Percentiles rank a stretch among this genome's conserved stretches.
Conservation (phyloP, 2,797 vertebrate species). For the Lacerta bilineata region DNA sequence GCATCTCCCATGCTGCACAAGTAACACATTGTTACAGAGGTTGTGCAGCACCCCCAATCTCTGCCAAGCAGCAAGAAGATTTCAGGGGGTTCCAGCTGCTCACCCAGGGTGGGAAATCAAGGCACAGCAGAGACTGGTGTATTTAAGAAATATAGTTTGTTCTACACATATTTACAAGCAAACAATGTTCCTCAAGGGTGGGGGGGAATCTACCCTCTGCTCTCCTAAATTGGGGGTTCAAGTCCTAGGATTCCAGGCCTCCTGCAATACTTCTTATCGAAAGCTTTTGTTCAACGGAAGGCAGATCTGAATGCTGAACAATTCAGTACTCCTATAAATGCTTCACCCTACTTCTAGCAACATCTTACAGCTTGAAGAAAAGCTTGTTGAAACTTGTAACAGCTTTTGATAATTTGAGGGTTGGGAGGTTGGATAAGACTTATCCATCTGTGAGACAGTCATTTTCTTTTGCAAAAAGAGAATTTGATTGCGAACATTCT, state of each 20-base stretch:
- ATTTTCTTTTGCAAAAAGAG: neutral
- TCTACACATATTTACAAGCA: no score
- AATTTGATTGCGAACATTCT: neutral
- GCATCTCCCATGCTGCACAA: neutral
- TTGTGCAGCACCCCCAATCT: no score
- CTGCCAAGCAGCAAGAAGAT: no score
- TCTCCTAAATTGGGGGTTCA: no score
- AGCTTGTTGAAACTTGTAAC: neutral
- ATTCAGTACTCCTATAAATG: neutral
- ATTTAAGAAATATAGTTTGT: no score
- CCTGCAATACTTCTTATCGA: neutral
- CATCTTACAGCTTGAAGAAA: neutral
- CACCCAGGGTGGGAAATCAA: no score
- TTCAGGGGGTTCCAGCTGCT: no score
- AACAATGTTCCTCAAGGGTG: no score
- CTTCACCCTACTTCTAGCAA: neutral
- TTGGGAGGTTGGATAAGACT: neutral
- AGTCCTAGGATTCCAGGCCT: no score
- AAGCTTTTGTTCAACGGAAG: neutral
- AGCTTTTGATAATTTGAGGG: neutral
- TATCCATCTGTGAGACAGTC: neutral
- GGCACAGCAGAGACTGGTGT: no score
- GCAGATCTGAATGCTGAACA: neutral
- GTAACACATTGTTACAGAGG: neutral
- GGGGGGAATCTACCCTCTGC: no score